phyloP scores from a whole-genome alignment of 2,888 invertebrate genomes.

The Melieria omissa region DNA sequence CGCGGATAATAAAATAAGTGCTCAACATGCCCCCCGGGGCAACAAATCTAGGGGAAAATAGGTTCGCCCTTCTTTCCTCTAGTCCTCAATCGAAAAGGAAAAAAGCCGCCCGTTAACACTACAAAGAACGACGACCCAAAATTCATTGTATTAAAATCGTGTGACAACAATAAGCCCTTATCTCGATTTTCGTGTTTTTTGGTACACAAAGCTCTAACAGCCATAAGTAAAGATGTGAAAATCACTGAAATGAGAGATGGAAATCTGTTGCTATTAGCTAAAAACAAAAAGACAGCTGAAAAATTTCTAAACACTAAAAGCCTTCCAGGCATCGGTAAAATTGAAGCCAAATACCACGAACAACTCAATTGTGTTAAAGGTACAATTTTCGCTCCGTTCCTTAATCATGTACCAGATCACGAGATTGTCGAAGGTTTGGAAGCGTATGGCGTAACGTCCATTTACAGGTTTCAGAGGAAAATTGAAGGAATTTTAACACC shows the following conservation, averaged over 20 bases:
- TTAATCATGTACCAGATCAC: neutral
- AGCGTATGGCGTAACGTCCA: neutral
- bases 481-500: neutral
- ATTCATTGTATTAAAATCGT: constrained; percentile 2
- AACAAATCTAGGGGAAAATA: constrained; percentile 13
- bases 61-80: no score
- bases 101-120: neutral
- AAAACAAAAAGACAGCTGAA: constrained; percentile 3
- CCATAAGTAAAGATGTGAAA: constrained; percentile 9
- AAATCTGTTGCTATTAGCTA: neutral
- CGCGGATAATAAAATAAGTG: neutral
- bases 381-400: no score
- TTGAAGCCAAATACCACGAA: no score
- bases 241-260: constrained; percentile 9
- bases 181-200: constrained; percentile 11
- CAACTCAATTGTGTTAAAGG: no score
- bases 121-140: constrained; percentile 8
- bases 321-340: neutral
- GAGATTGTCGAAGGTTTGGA: neutral
- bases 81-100: neutral
- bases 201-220: constrained; percentile 1
- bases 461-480: neutral
- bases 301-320: neutral
- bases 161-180: constrained; percentile 6
- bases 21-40: constrained; percentile 18